phyloP scores from a whole-genome alignment of 2,888 invertebrate species.

The Xanthia icteritia region DNA sequence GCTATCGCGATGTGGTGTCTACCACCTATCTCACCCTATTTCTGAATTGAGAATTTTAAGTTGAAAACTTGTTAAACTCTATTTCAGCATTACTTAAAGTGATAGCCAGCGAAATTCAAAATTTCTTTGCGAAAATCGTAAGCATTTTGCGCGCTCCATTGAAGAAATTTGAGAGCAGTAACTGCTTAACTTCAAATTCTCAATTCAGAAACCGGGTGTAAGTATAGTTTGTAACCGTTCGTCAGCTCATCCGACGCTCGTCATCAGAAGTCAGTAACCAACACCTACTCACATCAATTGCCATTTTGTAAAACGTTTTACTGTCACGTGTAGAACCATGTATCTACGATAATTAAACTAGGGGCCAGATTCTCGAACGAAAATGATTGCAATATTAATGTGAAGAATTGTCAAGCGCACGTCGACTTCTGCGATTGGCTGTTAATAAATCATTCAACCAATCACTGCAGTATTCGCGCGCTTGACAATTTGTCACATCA shows the following conservation, averaged over 20 bases:
- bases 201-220: background rate
- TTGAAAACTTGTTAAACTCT: background rate
- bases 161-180: too few relatives aligned
- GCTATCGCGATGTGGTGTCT: background rate
- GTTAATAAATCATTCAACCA: background rate
- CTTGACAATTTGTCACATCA: background rate
- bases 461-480: background rate
- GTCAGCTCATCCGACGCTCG: constrained; percentile 3
- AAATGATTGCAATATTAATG: background rate
- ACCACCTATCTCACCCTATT: background rate
- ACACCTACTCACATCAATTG: constrained; percentile 45
- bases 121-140: background rate
- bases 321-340: constrained; percentile 22
- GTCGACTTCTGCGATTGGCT: background rate
- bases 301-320: constrained; percentile 48
- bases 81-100: too few relatives aligned
- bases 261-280: constrained; percentile 9
- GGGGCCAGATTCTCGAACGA: background rate
- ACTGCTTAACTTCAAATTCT: background rate
- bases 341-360: constrained; percentile 7
- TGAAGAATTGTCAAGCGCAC: background rate
- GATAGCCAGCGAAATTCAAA: background rate
- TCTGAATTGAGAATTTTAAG: background rate
- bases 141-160: background rate
- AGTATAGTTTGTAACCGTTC: background rate